These are phyloP conservation scores for Silurus meridionalis DNA, from an alignment of 2,113 vertebrate genomes.

Conservation along the genomic window DNA sequence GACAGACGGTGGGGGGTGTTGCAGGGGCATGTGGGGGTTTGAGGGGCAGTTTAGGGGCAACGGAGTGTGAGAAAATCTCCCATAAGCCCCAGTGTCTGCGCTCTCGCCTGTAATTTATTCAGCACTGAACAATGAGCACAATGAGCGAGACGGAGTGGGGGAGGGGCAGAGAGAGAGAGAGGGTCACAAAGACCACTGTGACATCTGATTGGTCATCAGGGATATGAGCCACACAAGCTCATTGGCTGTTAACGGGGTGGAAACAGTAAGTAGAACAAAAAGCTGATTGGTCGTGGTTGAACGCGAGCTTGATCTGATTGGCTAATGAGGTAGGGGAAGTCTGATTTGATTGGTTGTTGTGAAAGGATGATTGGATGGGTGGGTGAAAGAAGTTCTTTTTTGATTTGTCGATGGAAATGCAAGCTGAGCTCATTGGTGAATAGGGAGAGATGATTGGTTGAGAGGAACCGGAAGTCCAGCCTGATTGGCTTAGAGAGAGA, in stretches of 20 bases:
- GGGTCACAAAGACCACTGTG: conserved; percentile 9
- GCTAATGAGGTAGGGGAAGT: neutral
- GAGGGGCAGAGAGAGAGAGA: conserved; percentile 47
- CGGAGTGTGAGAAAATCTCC: conserved; percentile 70
- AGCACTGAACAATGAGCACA: conserved; percentile 74
- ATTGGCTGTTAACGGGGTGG: conserved; percentile 34
- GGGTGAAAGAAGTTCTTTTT: neutral
- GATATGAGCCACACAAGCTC: conserved; percentile 3
- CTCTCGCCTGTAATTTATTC: conserved; percentile 76
- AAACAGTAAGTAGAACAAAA: conserved; percentile 44
- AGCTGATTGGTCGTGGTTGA: neutral
- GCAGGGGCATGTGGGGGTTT: neutral
- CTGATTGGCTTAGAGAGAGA: neutral
- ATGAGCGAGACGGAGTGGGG: conserved; percentile 59
- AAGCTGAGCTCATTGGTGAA: neutral
- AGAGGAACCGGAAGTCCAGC: neutral
- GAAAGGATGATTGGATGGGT: too few relatives aligned
- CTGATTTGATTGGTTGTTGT: neutral
- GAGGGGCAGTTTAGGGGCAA: conserved; percentile 29
- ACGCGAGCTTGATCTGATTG: neutral
- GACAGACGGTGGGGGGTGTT: neutral
- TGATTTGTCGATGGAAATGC: neutral
- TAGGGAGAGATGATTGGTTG: neutral
- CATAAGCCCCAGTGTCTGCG: conserved; percentile 69
- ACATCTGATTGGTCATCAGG: conserved; percentile 26